Evolutionary conservation across 2,888 invertebrate genomes (phyloP), one percentile per base, ranked within the genome.

Genomic region (Apotomis betuletana): DNA sequence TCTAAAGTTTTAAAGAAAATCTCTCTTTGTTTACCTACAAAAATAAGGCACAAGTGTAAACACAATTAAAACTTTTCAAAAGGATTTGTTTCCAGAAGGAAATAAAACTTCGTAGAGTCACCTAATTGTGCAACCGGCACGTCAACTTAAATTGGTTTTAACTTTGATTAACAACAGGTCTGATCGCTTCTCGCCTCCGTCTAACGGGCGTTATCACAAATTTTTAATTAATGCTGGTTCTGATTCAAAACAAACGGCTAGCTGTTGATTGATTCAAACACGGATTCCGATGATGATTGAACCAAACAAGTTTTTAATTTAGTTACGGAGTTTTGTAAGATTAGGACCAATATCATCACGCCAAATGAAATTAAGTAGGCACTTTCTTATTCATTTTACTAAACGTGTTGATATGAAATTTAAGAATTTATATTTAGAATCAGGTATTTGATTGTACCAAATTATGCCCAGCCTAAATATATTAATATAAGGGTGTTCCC

Each of bases 131-230:
- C 80, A 87, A 85, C 83, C 80, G 79, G 82, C 74, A 74, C 80
- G 83, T 88, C 85, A 85, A 79, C 81, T 87, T 87, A 87, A 89
- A 90, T 90, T 89, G 86, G 83, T 84, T 89, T 88, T 87, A 86
- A 86, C 85, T 77, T 83, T 84, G 82, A 86, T 85, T 84, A 84
- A 85, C 80, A 81, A 83, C 83, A 70, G 79, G 82, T 82, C 82
- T 78, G 77, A 78, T 76, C 76, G 76, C 76, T 76, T 70, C 75
- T 79, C 75, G 78, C 79, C 75, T 76, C 74, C 76, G 80, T 78
- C 77, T 80, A 80, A 82, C 78, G 77, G 69, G 59, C 55, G 52
- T 61, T 74, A 75, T 74, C 69, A 72, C 77, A 75, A 81, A 80
- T 82, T 87, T 86, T 88, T 78, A 87, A 89, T 88, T 87, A 87